Evolutionary conservation across 2,113 vertebrate species (phyloP), one percentile per base, ranked within the genome.

Genomic region (Plectropomus leopardus): DNA sequence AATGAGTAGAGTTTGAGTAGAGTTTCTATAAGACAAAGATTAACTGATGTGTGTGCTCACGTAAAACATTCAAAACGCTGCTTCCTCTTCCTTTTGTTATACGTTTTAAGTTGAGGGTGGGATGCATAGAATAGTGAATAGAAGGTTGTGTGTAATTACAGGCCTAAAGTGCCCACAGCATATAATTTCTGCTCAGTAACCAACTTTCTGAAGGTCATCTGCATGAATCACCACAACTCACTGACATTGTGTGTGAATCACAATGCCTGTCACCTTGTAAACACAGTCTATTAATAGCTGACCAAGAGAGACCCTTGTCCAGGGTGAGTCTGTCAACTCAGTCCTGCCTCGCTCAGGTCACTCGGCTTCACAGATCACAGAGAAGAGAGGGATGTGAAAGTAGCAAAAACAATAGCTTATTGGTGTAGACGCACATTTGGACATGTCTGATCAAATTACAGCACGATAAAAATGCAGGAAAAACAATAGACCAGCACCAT

Each of bases 211-310:
- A 86, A 80, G 80, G 84, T 84, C 72, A 61, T 77, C 63, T 59
- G 28, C 77, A 76, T 85, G 60, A 89, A 76, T 87, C 82, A 80
- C 26, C 2, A 4, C 5, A 80, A 64, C 48, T 84, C 63, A 67
- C 58, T 23, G 70, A 82, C 83, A 74, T 8, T 51, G 23, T 48
- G 59, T 55, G 45, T 86, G 70, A 88, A 77, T 85, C 84, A 82
- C 77, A 78, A 30, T n/a, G 58, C 10, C 48, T 55, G 63, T 68
- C 85, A 79, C 66, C 83, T 79, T 78, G 64, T 40, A 78, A 78
- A 79, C 63, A 80, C 65, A 40, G 50, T 64, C 81, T 84, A 86
- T 68, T 72, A 72, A 78, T 89, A 86, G 71, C 53, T 6, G 30
- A 28, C 47, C 51, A 42, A 61, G 53, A 72, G 6, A 61, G 78